Conservation (phyloP, 2,113 vertebrate species). For the Hydrolagus affinis region DNA sequence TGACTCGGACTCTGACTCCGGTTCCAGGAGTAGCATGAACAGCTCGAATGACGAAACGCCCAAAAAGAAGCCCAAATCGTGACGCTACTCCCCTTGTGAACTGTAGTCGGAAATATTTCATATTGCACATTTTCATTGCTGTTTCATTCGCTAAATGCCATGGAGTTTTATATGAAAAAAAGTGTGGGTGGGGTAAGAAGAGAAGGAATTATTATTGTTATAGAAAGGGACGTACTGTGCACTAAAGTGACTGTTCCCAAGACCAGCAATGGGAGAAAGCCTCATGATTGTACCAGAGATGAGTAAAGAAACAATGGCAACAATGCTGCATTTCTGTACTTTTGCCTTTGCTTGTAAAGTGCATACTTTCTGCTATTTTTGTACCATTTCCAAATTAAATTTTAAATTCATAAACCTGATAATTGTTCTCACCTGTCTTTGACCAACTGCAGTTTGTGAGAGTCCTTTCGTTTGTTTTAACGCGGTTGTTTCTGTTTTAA, state of each 20-base stretch:
- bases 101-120: slow-evolving; percentile 3
- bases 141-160: background rate
- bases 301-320: background rate
- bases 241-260: too few species aligned
- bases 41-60: slow-evolving; percentile 81
- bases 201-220: too few species aligned
- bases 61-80: slow-evolving; percentile 77
- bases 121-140: background rate
- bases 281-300: too few species aligned
- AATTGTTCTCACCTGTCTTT: background rate
- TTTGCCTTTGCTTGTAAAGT: background rate
- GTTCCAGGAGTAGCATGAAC: slow-evolving; percentile 68
- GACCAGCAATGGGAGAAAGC: too few species aligned
- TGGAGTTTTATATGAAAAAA: background rate
- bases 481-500: background rate
- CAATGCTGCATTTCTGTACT: background rate
- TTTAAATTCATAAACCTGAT: background rate
- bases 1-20: slow-evolving; percentile 61
- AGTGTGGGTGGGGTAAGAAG: too few species aligned
- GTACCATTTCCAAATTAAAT: slow-evolving; percentile 2
- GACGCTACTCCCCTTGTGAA: background rate
- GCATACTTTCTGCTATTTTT: slow-evolving; percentile 9
- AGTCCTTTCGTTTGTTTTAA: background rate
- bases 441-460: too few species aligned
- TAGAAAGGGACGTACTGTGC: too few species aligned